Percentiles rank a stretch among this genome's conserved stretches.
Evolutionary conservation across 2,797 vertebrate genomes (phyloP).

Genomic region (Pangasius macronema): DNA sequence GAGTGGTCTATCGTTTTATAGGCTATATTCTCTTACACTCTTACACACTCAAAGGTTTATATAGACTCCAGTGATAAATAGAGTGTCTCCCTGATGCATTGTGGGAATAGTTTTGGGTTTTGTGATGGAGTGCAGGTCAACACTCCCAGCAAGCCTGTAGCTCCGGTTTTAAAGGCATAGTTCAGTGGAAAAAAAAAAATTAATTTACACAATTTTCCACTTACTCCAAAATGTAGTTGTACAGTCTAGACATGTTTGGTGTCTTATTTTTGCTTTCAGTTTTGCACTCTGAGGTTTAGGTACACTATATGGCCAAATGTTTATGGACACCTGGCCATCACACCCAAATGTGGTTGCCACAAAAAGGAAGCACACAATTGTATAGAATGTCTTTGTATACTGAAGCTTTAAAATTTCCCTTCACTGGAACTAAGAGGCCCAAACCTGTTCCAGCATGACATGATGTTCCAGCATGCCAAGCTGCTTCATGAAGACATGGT

Average conservation of each 20-base stretch:
- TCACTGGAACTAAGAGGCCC: background rate
- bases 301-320: too few relatives aligned
- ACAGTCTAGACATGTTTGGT: background rate
- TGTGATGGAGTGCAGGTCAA: slow-evolving; percentile 40
- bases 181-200: background rate
- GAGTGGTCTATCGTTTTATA: slow-evolving; percentile 56
- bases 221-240: background rate
- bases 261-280: background rate
- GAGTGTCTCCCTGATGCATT: slow-evolving; percentile 47
- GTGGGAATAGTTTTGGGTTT: slow-evolving; percentile 52
- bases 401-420: background rate
- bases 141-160: background rate
- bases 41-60: slow-evolving; percentile 53
- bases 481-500: background rate
- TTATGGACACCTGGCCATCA: background rate
- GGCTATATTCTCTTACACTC: slow-evolving; percentile 55
- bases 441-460: background rate
- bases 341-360: background rate
- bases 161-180: background rate
- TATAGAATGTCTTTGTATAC: background rate
- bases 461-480: background rate
- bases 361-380: background rate
- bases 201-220: slow-evolving; percentile 5
- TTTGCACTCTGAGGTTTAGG: background rate
- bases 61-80: slow-evolving; percentile 50